Conservation (phyloP, 2,888 invertebrate species). For the Clivina fossor region DNA sequence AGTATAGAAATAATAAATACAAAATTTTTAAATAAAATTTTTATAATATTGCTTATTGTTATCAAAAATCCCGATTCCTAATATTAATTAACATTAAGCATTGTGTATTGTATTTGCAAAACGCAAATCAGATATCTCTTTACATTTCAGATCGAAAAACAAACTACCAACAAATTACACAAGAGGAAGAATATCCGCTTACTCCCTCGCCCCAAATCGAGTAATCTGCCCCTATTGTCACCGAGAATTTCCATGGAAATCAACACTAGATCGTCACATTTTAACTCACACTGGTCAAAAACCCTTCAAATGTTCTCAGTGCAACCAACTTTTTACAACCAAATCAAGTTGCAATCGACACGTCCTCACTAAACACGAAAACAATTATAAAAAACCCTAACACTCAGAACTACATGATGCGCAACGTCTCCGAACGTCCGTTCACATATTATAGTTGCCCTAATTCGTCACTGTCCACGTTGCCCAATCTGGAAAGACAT, state of each 20-base stretch:
- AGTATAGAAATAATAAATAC: no score
- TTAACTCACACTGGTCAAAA: constrained; percentile 96
- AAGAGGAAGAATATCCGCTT: constrained; percentile 89
- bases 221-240: constrained; percentile 92
- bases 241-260: constrained; percentile 95
- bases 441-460: constrained; percentile 81
- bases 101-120: background rate
- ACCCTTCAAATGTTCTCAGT: constrained; percentile 93
- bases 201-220: constrained; percentile 91
- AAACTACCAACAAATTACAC: constrained; percentile 58
- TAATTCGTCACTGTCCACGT: constrained; percentile 78
- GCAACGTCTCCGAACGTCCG: constrained; percentile 74
- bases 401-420: constrained; percentile 57
- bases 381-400: constrained; percentile 50
- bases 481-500: constrained; percentile 78
- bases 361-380: constrained; percentile 82
- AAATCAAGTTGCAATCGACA: constrained; percentile 98
- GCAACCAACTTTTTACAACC: constrained; percentile 91
- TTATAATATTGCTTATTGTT: no score
- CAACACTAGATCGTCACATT: constrained; percentile 91
- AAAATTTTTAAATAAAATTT: no score
- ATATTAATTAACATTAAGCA: background rate
- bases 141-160: constrained; percentile 67
- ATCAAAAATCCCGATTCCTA: no score
- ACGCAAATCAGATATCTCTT: constrained; percentile 17